Conservation (phyloP, 1,140 invertebrate genomes). For the Drosophila ficusphila region DNA sequence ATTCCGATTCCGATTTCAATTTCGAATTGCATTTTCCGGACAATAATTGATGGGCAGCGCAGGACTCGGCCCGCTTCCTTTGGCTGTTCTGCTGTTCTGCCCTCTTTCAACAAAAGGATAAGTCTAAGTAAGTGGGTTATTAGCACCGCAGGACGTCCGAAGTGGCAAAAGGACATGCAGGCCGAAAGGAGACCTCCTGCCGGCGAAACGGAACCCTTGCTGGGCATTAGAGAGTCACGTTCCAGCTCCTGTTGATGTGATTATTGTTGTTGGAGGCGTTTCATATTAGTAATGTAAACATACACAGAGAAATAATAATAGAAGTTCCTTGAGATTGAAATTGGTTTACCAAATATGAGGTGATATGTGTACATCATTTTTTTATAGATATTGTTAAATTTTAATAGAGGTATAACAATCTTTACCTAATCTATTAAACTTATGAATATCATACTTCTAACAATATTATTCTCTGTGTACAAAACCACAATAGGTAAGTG, state of each 20-base stretch:
- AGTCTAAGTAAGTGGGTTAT: constrained; percentile 82
- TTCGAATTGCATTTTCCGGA: constrained; percentile 29
- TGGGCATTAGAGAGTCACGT: constrained; percentile 73
- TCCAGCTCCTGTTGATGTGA: constrained; percentile 45
- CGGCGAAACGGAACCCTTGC: constrained; percentile 34
- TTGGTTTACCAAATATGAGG: no score
- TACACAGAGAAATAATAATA: constrained; percentile 22
- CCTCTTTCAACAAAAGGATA: constrained; percentile 65
- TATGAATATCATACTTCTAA: neutral
- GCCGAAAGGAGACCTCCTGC: constrained; percentile 34
- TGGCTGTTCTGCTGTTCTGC: neutral
- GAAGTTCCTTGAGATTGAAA: neutral
- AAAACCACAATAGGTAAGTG: neutral
- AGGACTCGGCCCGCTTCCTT: neutral
- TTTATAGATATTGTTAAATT: neutral
- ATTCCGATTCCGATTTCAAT: constrained; percentile 36
- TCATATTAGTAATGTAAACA: constrained; percentile 77
- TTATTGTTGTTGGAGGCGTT: constrained; percentile 62
- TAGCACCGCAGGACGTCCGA: constrained; percentile 71
- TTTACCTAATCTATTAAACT: neutral
- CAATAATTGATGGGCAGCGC: constrained; percentile 57
- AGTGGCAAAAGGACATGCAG: constrained; percentile 40
- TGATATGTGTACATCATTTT: no score
- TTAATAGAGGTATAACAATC: no score
- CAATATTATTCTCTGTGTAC: neutral